These are phyloP conservation scores for Sesamia inferens DNA, from an alignment of 2,888 invertebrate genomes.

Conservation along the genomic window DNA sequence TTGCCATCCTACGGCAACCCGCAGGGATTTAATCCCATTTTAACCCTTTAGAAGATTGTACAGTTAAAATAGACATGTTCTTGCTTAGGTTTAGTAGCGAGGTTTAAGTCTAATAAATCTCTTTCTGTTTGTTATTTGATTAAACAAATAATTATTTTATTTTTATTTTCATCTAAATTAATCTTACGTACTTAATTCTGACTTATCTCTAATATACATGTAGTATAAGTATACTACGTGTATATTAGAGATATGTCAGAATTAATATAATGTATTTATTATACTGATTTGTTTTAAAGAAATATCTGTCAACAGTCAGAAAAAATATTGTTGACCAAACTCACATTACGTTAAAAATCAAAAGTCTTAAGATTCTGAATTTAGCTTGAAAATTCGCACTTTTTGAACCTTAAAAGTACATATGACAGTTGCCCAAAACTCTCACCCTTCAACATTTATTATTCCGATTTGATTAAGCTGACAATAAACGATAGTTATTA, in stretches of 20 bases:
- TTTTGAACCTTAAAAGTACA: neutral
- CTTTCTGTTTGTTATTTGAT: too few relatives aligned
- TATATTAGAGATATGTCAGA: neutral
- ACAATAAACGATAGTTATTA: neutral
- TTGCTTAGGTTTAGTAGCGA: constrained; percentile 33
- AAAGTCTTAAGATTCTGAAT: neutral
- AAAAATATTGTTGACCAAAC: neutral
- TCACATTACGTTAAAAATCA: neutral
- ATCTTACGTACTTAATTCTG: neutral
- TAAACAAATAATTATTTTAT: too few relatives aligned
- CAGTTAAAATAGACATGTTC: too few relatives aligned
- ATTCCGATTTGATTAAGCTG: neutral
- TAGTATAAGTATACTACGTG: too few relatives aligned
- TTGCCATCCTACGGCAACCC: constrained; percentile 36
- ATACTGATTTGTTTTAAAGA: neutral
- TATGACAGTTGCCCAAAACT: neutral
- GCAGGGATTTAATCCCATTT: constrained; percentile 45
- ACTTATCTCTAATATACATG: too few relatives aligned
- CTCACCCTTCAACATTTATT: neutral
- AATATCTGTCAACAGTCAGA: neutral
- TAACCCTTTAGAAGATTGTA: constrained; percentile 31
- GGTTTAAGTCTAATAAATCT: constrained; percentile 14
- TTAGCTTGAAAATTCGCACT: neutral
- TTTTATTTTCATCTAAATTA: too few relatives aligned
- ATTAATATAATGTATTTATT: neutral